These are phyloP conservation scores for Linyphia triangularis DNA, from an alignment of 2,888 invertebrate genomes.

Conservation along the genomic window DNA sequence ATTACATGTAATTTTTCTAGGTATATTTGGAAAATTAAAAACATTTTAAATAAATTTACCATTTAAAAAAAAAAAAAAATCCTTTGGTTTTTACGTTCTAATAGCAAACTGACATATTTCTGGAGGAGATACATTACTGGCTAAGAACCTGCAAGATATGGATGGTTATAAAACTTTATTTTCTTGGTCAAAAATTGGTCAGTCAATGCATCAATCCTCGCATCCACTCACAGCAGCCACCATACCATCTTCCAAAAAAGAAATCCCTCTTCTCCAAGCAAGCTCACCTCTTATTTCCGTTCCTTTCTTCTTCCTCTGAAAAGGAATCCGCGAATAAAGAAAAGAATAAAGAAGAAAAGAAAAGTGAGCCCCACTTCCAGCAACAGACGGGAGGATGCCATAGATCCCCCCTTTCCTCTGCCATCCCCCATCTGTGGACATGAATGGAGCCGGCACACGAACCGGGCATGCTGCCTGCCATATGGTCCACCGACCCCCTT, in stretches of 20 bases:
- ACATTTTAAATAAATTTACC: no score
- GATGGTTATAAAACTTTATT: no score
- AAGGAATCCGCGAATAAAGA: not conserved
- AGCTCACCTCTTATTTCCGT: conserved; percentile 24
- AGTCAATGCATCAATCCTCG: not conserved
- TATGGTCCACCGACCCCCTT: conserved; percentile 13
- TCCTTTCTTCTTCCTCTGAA: not conserved
- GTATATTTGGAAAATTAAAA: no score
- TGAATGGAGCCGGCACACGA: conserved; percentile 54
- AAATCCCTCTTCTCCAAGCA: not conserved
- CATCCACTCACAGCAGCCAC: not conserved
- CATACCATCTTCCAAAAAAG: not conserved
- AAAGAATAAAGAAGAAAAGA: not conserved
- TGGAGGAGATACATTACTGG: no score
- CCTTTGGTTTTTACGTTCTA: no score
- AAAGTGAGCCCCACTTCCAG: conserved; percentile 1
- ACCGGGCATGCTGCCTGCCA: conserved; percentile 58
- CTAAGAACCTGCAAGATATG: no score
- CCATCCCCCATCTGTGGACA: not conserved
- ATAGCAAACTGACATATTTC: no score
- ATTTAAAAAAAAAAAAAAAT: no score
- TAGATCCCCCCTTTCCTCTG: not conserved
- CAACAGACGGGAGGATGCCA: conserved; percentile 10
- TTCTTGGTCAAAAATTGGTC: not conserved
- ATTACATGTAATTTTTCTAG: no score